Evolutionary conservation across 2,797 vertebrate species (phyloP), one percentile per base, ranked within the genome.

Genomic region (Poeciliopsis presidionis): DNA sequence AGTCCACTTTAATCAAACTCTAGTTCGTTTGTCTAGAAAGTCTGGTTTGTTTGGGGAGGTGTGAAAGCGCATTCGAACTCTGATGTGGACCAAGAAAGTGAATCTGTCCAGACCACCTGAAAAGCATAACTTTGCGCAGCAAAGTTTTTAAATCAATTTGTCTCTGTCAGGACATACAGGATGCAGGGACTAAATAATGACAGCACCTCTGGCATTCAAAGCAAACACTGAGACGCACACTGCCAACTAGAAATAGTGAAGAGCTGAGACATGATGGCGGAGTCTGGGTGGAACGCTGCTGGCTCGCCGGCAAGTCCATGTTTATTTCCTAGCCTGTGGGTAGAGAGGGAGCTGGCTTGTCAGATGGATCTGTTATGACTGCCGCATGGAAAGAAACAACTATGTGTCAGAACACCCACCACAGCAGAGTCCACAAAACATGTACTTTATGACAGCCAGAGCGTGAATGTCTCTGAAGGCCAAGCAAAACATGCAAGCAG

Each of bases 321-420:
- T 91, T 89, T 90, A 83, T 91, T 92, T 90, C 84, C 89, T 83
- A 78, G 75, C 85, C 84, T 76, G 80, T 43, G 91, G 87, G 81
- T 41, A 75, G 73, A 80, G 61, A 63, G 41, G 67, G 84, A 85
- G 77, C 73, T 70, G 81, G 80, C 72, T 13, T 33, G 71, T 80
- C 81, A 85, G 80, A 30, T 80, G 81, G 82, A 85, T 83, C 49
- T 85, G 87, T 84, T 86, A 80, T 82, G 87, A 88, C 80, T 87
- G 84, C 78, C 83, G 81, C 81, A 61, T 73, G 84, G 87, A 89
- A 84, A 86, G 72, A 79, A 59, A 82, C 72, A 81, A 73, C 20
- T 41, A 73, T 41, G 69, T 76, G 71, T 81, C 88, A 85, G 86
- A 85, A 90, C 67, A 84, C 77, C 81, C 82, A 85, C 87, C 81